A percentile compares a stretch with the other conserved stretches of the same genome.
phyloP scores from a whole-genome alignment of 2,888 invertebrate genomes.

The Pycnomerus fuliginosus region DNA sequence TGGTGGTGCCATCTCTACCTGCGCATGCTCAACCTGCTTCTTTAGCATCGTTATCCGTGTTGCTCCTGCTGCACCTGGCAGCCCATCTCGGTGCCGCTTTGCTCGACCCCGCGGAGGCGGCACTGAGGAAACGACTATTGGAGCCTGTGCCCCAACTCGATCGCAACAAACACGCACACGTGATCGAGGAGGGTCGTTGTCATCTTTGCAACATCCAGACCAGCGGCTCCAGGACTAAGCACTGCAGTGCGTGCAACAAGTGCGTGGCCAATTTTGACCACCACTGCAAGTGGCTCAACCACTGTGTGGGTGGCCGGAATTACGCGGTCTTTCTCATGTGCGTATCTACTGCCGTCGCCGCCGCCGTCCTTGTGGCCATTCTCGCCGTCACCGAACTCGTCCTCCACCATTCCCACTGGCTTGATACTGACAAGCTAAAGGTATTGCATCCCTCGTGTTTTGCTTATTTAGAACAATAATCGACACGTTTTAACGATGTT shows the following conservation, averaged over 20 bases:
- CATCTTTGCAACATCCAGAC: slow-evolving; percentile 85
- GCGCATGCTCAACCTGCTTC: slow-evolving; percentile 62
- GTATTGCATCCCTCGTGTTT: no score
- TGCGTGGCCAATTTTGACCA: slow-evolving; percentile 95
- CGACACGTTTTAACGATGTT: no score
- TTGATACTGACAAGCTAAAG: slow-evolving; percentile 34
- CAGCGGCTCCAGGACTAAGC: slow-evolving; percentile 77
- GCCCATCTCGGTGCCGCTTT: slow-evolving; percentile 77
- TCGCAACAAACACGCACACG: slow-evolving; percentile 83
- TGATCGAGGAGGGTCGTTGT: slow-evolving; percentile 93
- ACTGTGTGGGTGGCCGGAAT: slow-evolving; percentile 91
- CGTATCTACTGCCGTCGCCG: slow-evolving; percentile 74
- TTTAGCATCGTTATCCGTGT: slow-evolving; percentile 61
- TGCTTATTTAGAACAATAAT: no score
- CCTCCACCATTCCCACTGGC: slow-evolving; percentile 61
- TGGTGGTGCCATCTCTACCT: slow-evolving; percentile 72
- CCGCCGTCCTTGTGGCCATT: slow-evolving; percentile 68
- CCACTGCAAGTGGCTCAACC: slow-evolving; percentile 99
- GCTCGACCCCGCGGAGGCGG: slow-evolving; percentile 86
- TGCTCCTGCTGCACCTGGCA: slow-evolving; percentile 71
- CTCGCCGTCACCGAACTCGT: slow-evolving; percentile 71
- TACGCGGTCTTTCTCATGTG: slow-evolving; percentile 82
- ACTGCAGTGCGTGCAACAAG: slow-evolving; percentile 97
- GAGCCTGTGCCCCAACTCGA: slow-evolving; percentile 78
- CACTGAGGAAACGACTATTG: slow-evolving; percentile 56